phyloP scores from a whole-genome alignment of 2,888 invertebrate genomes.

The Acrobeloides nanus region DNA sequence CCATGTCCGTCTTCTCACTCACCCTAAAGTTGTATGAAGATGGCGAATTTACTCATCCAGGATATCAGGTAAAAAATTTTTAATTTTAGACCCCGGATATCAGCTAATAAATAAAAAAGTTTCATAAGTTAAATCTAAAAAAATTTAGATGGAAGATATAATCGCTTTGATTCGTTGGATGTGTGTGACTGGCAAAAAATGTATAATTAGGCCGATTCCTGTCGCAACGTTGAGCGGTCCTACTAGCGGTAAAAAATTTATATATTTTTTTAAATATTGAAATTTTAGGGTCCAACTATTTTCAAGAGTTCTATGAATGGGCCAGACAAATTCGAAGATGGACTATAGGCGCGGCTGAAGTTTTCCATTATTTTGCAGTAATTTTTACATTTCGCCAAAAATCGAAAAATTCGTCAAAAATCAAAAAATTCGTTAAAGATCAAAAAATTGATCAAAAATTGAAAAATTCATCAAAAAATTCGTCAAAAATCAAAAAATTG shows the following conservation, averaged over 20 bases:
- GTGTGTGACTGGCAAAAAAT: conserved; percentile 35
- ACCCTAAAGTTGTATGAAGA: conserved; percentile 37
- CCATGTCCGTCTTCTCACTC: conserved; percentile 44
- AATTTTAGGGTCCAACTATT: conserved; percentile 26
- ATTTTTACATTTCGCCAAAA: too few relatives aligned
- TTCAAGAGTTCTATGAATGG: conserved; percentile 46
- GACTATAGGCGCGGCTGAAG: conserved; percentile 50
- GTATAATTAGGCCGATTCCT: conserved; percentile 38
- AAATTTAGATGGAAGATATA: conserved; percentile 41
- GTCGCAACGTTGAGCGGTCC: conserved; percentile 42
- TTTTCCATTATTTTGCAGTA: conserved; percentile 48
- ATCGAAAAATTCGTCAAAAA: too few relatives aligned
- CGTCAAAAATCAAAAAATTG: too few relatives aligned
- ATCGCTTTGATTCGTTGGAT: conserved; percentile 45
- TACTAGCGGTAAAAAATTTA: conserved; percentile 23
- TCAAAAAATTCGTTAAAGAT: too few relatives aligned
- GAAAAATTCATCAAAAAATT: too few relatives aligned
- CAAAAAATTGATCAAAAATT: too few relatives aligned
- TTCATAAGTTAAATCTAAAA: neutral
- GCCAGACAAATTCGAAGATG: conserved; percentile 43
- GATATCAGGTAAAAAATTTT: conserved; percentile 26
- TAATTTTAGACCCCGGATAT: neutral
- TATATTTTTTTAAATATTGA: neutral
- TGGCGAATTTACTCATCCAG: conserved; percentile 41
- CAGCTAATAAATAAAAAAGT: neutral